These are phyloP conservation scores for Chaetorhynchus papuensis DNA, from an alignment of 2,113 vertebrate genomes.

Conservation along the genomic window DNA sequence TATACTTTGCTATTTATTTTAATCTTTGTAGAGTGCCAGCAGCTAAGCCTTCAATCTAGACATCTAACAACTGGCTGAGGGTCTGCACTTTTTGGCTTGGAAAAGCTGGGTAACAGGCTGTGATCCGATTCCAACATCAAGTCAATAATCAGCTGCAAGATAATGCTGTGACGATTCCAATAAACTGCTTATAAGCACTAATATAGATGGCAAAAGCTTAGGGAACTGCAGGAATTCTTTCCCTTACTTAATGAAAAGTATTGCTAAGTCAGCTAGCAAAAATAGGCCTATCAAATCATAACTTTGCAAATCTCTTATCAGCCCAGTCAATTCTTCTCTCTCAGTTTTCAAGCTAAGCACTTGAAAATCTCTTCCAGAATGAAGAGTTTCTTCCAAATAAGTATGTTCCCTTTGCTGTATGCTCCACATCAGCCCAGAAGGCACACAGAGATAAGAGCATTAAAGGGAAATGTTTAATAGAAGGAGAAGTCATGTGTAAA, in stretches of 20 bases:
- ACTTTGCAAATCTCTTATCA: constrained; percentile 29
- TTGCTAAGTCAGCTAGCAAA: constrained; percentile 5
- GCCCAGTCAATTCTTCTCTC: not conserved
- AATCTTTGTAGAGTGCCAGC: not conserved
- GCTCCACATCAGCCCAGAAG: constrained; percentile 65
- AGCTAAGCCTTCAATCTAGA: not conserved
- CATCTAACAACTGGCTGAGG: not conserved
- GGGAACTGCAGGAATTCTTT: not conserved
- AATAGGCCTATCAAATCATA: not conserved
- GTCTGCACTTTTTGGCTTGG: not conserved
- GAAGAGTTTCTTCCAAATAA: constrained; percentile 51
- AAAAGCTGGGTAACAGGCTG: not conserved
- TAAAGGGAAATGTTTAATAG: constrained; percentile 46
- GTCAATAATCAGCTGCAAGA: not conserved
- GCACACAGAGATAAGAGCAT: constrained; percentile 65
- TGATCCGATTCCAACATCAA: not conserved
- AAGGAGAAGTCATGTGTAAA: constrained; percentile 43
- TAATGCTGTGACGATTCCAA: not conserved
- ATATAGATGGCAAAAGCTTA: not conserved
- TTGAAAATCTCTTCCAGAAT: constrained; percentile 53
- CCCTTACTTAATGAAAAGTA: not conserved
- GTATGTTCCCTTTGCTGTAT: not conserved
- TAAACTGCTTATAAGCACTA: constrained; percentile 6
- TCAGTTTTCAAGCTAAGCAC: constrained; percentile 58
- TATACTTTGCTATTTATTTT: not conserved